Percentiles rank a stretch among this genome's conserved stretches.
Evolutionary conservation across 2,888 invertebrate species (phyloP).

Genomic region (Dyspetes luteomarginatus): DNA sequence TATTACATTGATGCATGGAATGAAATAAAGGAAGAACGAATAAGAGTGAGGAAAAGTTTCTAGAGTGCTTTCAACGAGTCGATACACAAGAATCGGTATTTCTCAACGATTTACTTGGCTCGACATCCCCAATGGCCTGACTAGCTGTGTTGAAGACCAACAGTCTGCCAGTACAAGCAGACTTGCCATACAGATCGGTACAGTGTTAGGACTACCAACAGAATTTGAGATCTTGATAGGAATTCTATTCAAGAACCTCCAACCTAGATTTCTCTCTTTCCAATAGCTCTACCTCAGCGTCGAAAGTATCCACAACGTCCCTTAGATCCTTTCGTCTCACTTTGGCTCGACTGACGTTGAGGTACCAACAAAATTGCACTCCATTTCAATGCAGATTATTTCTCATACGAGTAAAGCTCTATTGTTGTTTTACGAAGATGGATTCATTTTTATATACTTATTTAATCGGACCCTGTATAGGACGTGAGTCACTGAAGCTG

Average conservation of each 20-base stretch:
- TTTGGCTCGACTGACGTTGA: neutral
- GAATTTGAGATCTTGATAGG: slow-evolving; percentile 51
- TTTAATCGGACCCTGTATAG: no score
- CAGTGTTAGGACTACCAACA: slow-evolving; percentile 28
- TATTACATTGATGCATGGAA: neutral
- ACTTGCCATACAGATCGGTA: neutral
- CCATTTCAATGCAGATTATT: slow-evolving; percentile 2
- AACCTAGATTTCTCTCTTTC: neutral
- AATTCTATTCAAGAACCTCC: slow-evolving; percentile 45
- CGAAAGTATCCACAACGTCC: neutral
- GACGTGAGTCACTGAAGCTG: no score
- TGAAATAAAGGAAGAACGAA: slow-evolving; percentile 24
- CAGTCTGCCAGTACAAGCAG: slow-evolving; percentile 9
- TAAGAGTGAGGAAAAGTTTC: slow-evolving; percentile 43
- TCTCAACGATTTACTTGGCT: slow-evolving; percentile 52
- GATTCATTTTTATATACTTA: no score
- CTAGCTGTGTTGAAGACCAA: slow-evolving; percentile 26
- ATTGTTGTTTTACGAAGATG: neutral
- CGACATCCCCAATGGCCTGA: slow-evolving; percentile 19
- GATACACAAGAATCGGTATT: slow-evolving; percentile 52
- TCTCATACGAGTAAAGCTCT: slow-evolving; percentile 10
- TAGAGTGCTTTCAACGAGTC: slow-evolving; percentile 37
- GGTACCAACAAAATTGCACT: slow-evolving; percentile 10
- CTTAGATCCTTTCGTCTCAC: neutral
- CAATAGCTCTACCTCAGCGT: no score